Conservation (phyloP, 2,113 vertebrate genomes). For the Rhabdornis inornatus region DNA sequence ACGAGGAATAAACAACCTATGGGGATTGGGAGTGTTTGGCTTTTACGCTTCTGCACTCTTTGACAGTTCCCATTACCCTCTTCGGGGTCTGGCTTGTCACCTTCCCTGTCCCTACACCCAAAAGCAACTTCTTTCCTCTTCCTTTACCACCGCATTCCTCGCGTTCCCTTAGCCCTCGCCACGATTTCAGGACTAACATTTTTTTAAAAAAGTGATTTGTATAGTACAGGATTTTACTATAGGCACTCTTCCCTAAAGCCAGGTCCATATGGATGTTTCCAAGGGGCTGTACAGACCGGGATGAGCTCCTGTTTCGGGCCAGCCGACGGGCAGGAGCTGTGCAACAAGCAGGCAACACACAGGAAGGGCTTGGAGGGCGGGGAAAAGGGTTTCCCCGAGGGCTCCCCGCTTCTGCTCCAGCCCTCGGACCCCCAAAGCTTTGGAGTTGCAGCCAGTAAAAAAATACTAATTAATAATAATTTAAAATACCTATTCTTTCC, state of each 20-base stretch:
- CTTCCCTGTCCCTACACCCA: neutral
- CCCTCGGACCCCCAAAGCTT: neutral
- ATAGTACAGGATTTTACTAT: rapidly evolving
- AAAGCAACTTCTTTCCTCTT: neutral
- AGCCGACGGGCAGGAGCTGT: neutral
- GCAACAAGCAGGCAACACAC: neutral
- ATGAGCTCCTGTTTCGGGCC: neutral
- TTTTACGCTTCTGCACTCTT: neutral
- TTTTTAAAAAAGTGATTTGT: neutral
- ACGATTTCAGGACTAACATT: neutral
- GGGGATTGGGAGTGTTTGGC: conserved; percentile 33
- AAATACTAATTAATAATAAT: too few species aligned
- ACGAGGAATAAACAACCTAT: conserved; percentile 69
- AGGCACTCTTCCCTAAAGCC: neutral
- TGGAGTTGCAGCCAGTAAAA: neutral
- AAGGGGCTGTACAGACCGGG: neutral
- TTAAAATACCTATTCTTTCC: rapidly evolving
- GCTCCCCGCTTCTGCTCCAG: neutral
- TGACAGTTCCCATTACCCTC: neutral
- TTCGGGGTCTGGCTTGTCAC: neutral
- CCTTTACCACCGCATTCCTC: neutral
- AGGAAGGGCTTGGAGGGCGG: neutral
- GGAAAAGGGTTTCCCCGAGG: neutral
- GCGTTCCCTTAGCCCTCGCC: neutral
- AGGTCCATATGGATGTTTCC: neutral